Conservation (phyloP, 2,888 invertebrate species). For the Monochamus alternatus region DNA sequence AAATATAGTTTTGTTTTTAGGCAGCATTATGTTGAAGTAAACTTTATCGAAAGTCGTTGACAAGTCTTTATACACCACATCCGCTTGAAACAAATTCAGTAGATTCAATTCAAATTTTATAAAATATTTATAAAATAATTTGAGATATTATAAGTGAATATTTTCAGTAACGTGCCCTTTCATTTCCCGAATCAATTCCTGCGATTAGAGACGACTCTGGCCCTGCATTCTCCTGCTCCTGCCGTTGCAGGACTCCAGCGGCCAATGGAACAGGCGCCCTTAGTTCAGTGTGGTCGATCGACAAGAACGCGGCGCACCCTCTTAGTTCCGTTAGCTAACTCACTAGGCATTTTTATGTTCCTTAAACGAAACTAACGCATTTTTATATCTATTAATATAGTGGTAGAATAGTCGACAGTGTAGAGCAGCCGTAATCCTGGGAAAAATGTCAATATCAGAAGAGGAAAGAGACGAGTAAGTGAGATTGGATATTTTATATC, state of each 20-base stretch:
- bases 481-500: slow-evolving; percentile 42
- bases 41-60: background rate
- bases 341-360: slow-evolving; percentile 49
- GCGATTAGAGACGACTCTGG: slow-evolving; percentile 14
- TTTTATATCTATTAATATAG: slow-evolving; percentile 9
- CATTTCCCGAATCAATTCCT: no score
- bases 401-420: slow-evolving; percentile 14
- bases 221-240: slow-evolving; percentile 32
- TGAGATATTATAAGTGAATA: no score
- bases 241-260: slow-evolving; percentile 38
- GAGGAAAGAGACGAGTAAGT: slow-evolving; percentile 84
- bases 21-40: background rate
- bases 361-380: slow-evolving; percentile 23
- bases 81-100: no score
- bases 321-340: slow-evolving; percentile 46
- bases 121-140: no score
- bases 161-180: no score
- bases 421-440: slow-evolving; percentile 32
- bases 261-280: slow-evolving; percentile 48
- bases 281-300: slow-evolving; percentile 56
- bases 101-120: no score
- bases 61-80: no score
- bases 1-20: background rate
- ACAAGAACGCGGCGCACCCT: slow-evolving; percentile 35
- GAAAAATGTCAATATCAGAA: slow-evolving; percentile 73